Evolutionary conservation across 2,888 invertebrate species (phyloP).

Genomic region (Mythimna loreyi): DNA sequence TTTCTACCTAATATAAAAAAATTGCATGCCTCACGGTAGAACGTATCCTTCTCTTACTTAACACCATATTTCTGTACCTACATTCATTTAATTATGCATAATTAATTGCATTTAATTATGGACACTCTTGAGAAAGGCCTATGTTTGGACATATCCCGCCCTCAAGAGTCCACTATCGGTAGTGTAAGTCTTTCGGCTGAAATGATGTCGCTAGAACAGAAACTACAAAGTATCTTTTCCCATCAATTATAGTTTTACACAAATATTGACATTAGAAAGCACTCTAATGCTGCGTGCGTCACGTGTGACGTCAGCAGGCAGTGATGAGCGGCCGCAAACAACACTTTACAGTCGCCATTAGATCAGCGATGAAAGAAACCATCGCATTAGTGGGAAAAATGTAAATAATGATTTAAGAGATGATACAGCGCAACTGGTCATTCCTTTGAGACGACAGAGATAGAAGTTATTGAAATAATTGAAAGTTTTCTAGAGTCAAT

Average conservation of each 20-base stretch:
- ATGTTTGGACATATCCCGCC: too few species aligned
- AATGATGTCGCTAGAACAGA: background rate
- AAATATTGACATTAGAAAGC: slow-evolving; percentile 32
- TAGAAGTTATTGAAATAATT: background rate
- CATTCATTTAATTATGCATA: too few species aligned
- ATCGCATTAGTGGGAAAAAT: background rate
- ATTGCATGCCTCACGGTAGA: too few species aligned
- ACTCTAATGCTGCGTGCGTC: slow-evolving; percentile 21
- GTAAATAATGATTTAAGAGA: slow-evolving; percentile 11
- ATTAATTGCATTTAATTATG: too few species aligned
- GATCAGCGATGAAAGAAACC: slow-evolving; percentile 35
- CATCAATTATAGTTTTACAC: background rate
- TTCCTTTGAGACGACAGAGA: background rate
- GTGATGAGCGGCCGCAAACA: slow-evolving; percentile 26
- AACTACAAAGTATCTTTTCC: slow-evolving; percentile 3
- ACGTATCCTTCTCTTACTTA: too few species aligned
- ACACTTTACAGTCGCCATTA: slow-evolving; percentile 35
- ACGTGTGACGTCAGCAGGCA: slow-evolving; percentile 35
- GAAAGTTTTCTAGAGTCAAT: background rate
- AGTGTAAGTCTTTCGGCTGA: too few species aligned
- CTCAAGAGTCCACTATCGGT: too few species aligned
- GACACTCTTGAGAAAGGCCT: too few species aligned
- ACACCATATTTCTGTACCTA: too few species aligned
- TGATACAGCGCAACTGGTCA: slow-evolving; percentile 13
- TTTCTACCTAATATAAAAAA: too few species aligned